These are phyloP conservation scores for Seriola quinqueradiata DNA, from an alignment of 2,113 vertebrate species.

Conservation along the genomic window DNA sequence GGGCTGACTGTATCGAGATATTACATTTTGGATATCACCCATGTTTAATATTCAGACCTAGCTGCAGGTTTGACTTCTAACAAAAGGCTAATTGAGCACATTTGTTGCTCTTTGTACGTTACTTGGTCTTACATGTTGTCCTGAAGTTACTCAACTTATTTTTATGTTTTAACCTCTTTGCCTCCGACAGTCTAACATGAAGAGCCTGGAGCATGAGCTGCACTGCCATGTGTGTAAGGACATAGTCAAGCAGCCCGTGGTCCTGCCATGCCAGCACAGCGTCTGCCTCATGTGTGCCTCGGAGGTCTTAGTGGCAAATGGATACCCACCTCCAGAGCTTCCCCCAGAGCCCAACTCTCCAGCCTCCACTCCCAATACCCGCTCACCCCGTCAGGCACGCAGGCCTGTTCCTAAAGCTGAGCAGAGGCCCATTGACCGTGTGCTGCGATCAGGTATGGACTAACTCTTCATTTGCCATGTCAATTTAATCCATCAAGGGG, in stretches of 20 bases:
- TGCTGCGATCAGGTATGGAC: slow-evolving; percentile 89
- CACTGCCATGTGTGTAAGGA: slow-evolving; percentile 94
- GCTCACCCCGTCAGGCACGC: slow-evolving; percentile 92
- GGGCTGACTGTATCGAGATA: no score
- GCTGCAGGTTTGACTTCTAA: background rate
- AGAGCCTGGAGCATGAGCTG: slow-evolving; percentile 96
- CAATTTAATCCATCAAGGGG: background rate
- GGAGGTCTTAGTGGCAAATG: slow-evolving; percentile 93
- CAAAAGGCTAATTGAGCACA: background rate
- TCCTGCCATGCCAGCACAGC: slow-evolving; percentile 94
- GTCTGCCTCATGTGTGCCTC: slow-evolving; percentile 95
- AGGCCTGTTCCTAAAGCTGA: slow-evolving; percentile 89
- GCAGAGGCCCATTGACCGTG: slow-evolving; percentile 89
- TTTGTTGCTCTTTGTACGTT: background rate
- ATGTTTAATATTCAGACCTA: no score
- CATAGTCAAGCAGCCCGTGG: slow-evolving; percentile 95
- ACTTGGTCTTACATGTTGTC: background rate
- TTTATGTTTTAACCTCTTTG: background rate
- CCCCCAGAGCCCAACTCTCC: slow-evolving; percentile 94
- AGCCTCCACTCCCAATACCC: slow-evolving; percentile 91
- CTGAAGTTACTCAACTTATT: background rate
- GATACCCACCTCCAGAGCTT: slow-evolving; percentile 89
- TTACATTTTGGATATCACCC: no score
- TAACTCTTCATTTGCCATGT: background rate
- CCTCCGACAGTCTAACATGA: slow-evolving; percentile 91